A percentile compares a stretch with the other conserved stretches of the same genome.
Evolutionary conservation across 2,888 invertebrate genomes (phyloP).

Genomic region (Parnassius apollo): DNA sequence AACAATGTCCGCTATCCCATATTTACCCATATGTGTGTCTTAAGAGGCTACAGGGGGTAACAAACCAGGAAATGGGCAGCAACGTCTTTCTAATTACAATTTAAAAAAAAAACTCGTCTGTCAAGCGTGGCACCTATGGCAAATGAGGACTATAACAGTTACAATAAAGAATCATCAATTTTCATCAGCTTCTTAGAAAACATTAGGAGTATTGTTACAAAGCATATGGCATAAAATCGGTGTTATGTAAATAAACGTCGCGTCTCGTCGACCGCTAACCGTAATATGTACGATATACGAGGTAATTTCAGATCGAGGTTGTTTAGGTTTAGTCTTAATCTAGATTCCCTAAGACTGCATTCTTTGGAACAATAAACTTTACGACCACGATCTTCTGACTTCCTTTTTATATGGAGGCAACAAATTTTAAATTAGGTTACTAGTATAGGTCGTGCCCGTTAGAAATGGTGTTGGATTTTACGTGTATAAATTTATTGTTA

Average conservation of each 20-base stretch:
- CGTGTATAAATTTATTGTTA: no score
- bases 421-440: no score
- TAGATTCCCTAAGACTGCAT: conserved; percentile 7
- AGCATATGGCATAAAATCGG: neutral
- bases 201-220: neutral
- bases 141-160: no score
- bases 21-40: no score
- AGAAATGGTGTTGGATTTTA: no score
- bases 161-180: neutral
- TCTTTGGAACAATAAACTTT: conserved; percentile 9
- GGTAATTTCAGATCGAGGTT: conserved; percentile 5
- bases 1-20: no score
- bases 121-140: no score
- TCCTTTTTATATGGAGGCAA: neutral
- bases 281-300: conserved; percentile 1
- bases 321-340: conserved; percentile 3
- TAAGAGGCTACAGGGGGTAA: no score
- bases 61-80: no score
- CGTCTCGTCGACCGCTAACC: neutral
- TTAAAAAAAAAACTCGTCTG: no score
- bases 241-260: conserved; percentile 14
- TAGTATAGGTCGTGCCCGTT: no score
- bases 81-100: no score
- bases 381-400: neutral
- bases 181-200: neutral